Evolutionary conservation across 2,113 vertebrate genomes (phyloP), one percentile per base, ranked within the genome.

Genomic region (Ctenodactylus gundi): DNA sequence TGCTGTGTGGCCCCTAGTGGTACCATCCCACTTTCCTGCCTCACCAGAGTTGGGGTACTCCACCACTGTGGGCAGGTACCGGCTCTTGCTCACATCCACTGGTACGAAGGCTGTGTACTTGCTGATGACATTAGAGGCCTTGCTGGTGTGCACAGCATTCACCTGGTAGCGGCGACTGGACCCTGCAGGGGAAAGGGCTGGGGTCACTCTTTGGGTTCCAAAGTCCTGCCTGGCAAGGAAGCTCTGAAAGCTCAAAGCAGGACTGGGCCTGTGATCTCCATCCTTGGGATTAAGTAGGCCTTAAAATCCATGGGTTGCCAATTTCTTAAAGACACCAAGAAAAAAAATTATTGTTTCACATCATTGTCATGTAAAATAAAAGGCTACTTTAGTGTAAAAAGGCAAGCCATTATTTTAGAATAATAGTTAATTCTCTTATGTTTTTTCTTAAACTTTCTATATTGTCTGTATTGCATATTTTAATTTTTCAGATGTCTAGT

Each of bases 101-200:
- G 99, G 99, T 76, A 99, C 93, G 0, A 99, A 99, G 0, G 98
- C 98, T 0, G 99, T 99, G 98, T 99, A 99, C 97, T 99, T 99
- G 99, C 99, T 99, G 97, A 99, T 98, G 94, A 99, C 65, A 0
- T 99, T 99, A 93, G 99, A 99, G 90, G 99, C 98, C 83, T 99
- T 99, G 98, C 99, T 99, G 97, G 99, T 99, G 95, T 99, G 99
- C 86, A 99, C 98, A 0, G 99, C 99, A 0, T 97, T 99, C 64
- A 98, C 85, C 94, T 99, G 99, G 98, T 99, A 99, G 68, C 98
- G 97, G 85, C 98, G 98, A 27, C 99, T 98, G 0, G 98, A 99
- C 27, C 99, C 99, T 99, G 97, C 7, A 44, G 18, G 0, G 0
- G 78, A 41, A 94, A 55, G 91, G 34, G 14, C 41, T 0, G 0